A percentile compares a stretch with the other conserved stretches of the same genome.
phyloP scores from a whole-genome alignment of 2,797 vertebrate species.

The Morus bassanus region DNA sequence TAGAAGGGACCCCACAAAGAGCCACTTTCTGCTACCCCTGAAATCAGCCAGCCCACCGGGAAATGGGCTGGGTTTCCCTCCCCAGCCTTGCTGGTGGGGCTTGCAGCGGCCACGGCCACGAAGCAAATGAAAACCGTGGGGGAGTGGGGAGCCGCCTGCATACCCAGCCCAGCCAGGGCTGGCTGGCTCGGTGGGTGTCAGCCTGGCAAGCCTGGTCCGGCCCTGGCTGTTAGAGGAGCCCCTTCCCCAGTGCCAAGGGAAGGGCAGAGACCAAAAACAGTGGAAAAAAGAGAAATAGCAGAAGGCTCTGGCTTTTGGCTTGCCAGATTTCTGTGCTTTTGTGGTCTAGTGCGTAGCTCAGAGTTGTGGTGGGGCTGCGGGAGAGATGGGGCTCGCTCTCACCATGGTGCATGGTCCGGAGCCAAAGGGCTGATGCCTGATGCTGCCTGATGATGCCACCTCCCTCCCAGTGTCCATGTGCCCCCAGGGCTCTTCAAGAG shows the following conservation, averaged over 20 bases:
- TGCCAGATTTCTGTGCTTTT: neutral
- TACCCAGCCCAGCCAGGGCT: neutral
- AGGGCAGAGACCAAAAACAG: neutral
- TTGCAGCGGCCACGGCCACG: neutral
- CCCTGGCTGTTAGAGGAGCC: neutral
- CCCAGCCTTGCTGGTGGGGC: fast-evolving
- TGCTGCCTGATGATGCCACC: no score
- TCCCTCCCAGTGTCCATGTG: fast-evolving
- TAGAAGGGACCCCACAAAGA: neutral
- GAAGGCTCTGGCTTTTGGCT: neutral
- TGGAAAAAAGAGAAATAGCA: neutral
- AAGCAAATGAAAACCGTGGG: neutral
- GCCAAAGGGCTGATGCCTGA: neutral
- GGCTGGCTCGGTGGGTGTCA: neutral
- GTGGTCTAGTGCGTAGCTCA: fast-evolving
- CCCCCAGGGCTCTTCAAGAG: neutral
- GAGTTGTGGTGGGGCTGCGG: neutral
- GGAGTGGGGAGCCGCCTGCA: neutral
- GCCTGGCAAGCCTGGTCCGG: neutral
- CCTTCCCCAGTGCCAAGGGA: neutral
- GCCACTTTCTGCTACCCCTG: neutral
- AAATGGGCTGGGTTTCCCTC: neutral
- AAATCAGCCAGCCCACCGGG: neutral
- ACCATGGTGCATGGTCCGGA: fast-evolving
- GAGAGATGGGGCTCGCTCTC: neutral